Percentiles rank a stretch among this genome's conserved stretches.
Evolutionary conservation across 2,888 invertebrate genomes (phyloP).

Genomic region (Platynereis dumerilii): DNA sequence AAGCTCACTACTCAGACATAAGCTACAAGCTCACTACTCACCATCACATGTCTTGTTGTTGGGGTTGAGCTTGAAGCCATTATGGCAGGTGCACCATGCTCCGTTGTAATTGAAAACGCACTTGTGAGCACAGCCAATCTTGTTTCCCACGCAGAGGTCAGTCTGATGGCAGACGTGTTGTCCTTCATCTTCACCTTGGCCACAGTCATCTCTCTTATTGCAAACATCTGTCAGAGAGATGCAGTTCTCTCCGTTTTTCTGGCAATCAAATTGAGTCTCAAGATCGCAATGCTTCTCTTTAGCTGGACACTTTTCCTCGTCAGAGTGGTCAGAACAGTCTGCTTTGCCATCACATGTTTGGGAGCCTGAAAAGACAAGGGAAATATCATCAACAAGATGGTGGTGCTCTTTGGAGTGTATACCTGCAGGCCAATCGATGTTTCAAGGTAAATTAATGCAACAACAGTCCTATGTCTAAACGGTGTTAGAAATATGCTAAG

Average conservation of each 20-base stretch:
- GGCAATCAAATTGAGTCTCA: slow-evolving; percentile 23
- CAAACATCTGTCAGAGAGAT: slow-evolving; percentile 36
- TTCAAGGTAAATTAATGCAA: too few species aligned
- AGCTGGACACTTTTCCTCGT: slow-evolving; percentile 69
- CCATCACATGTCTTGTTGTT: slow-evolving; percentile 83
- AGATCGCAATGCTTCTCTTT: not conserved
- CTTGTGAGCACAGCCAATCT: slow-evolving; percentile 85
- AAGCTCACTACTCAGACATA: too few species aligned
- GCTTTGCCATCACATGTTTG: slow-evolving; percentile 81
- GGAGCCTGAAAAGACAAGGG: too few species aligned
- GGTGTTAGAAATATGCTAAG: too few species aligned
- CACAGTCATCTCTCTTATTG: slow-evolving; percentile 24
- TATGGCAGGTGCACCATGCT: slow-evolving; percentile 79
- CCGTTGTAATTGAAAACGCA: slow-evolving; percentile 84
- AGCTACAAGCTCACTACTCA: too few species aligned
- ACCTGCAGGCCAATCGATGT: too few species aligned
- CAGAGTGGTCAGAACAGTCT: slow-evolving; percentile 85
- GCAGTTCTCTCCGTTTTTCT: slow-evolving; percentile 26
- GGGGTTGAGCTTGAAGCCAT: slow-evolving; percentile 75
- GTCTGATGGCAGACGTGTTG: slow-evolving; percentile 12
- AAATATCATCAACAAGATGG: too few species aligned
- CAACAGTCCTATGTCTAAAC: too few species aligned
- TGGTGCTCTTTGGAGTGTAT: too few species aligned
- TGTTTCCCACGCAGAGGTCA: slow-evolving; percentile 65
- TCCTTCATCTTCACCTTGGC: slow-evolving; percentile 26